These are phyloP conservation scores for Meloidogyne exigua DNA, from an alignment of 1,140 invertebrate species.

Conservation along the genomic window DNA sequence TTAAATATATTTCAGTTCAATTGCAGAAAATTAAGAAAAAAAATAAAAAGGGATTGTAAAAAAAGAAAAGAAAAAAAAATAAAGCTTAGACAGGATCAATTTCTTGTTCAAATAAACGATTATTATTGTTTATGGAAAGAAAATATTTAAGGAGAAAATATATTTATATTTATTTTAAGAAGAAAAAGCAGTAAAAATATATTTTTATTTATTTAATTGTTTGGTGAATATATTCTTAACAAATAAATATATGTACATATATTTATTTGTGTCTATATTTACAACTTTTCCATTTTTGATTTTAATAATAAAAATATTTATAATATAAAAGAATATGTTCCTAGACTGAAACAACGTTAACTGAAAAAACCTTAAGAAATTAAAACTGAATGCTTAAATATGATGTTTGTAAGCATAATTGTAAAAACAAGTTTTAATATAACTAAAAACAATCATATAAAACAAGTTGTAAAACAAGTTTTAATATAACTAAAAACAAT, in stretches of 20 bases:
- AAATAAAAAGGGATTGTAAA: not conserved
- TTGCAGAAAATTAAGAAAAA: not conserved
- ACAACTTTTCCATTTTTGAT: not conserved
- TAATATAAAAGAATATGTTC: too few species aligned
- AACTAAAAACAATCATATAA: too few species aligned
- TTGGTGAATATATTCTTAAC: not conserved
- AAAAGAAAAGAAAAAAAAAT: not conserved
- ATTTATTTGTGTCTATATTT: not conserved
- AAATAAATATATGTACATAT: not conserved
- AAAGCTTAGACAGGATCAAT: not conserved
- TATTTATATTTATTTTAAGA: too few species aligned
- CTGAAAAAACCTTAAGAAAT: too few species aligned
- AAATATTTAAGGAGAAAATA: not conserved
- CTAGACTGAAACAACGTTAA: too few species aligned
- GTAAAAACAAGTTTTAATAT: too few species aligned
- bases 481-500: too few species aligned
- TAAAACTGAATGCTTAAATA: too few species aligned
- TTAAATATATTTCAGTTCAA: too few species aligned
- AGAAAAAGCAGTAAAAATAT: not conserved
- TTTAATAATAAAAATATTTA: not conserved
- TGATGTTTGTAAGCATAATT: too few species aligned
- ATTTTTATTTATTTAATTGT: slow-evolving; percentile 2
- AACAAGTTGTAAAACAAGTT: too few species aligned
- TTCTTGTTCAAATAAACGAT: slow-evolving; percentile 3
- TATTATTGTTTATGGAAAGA: slow-evolving; percentile 1